Evolutionary conservation across 1,140 invertebrate species (phyloP).

Genomic region (Temnothorax nylanderi): DNA sequence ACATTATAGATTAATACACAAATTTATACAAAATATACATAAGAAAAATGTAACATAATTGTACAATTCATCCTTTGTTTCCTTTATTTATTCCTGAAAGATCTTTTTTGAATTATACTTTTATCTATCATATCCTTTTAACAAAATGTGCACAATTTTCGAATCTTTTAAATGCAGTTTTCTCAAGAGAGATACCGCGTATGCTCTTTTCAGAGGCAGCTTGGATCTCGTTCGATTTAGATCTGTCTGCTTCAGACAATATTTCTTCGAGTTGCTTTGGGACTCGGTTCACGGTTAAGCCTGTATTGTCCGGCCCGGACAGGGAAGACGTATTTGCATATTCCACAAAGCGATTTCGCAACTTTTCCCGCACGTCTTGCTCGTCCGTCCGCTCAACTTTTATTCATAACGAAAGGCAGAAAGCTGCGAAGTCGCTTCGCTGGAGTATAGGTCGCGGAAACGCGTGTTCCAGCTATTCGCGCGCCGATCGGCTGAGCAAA

Average conservation of each 20-base stretch:
- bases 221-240: background rate
- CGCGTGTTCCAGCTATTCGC: slow-evolving; percentile 22
- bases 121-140: background rate
- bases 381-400: slow-evolving; percentile 16
- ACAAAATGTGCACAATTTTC: background rate
- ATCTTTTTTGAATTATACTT: background rate
- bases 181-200: background rate
- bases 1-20: background rate
- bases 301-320: slow-evolving; percentile 23
- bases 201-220: background rate
- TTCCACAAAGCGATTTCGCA: slow-evolving; percentile 37
- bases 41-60: background rate
- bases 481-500: background rate
- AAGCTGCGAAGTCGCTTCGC: slow-evolving; percentile 16
- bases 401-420: slow-evolving; percentile 34
- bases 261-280: slow-evolving; percentile 29
- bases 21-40: background rate
- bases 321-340: slow-evolving; percentile 28
- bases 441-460: background rate
- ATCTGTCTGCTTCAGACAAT: slow-evolving; percentile 15
- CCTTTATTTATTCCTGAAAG: background rate
- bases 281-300: slow-evolving; percentile 10
- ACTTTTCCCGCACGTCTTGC: slow-evolving; percentile 12
- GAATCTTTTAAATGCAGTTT: background rate
- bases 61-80: background rate